phyloP scores from a whole-genome alignment of 2,888 invertebrate species.

The Pristionchus exspectatus region DNA sequence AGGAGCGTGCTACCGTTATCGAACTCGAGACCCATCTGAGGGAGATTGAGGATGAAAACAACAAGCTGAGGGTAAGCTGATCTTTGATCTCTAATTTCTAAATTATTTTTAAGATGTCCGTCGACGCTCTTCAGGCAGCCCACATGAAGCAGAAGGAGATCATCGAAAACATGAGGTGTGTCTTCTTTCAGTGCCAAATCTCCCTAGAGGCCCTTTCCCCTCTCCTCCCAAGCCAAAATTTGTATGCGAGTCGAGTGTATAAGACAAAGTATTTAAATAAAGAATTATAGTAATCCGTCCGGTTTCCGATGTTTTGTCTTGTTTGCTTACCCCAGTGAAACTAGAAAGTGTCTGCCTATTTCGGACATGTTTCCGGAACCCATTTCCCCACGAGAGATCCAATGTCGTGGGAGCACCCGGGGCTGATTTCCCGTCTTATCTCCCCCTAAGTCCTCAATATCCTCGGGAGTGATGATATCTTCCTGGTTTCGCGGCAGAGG shows the following conservation, averaged over 20 bases:
- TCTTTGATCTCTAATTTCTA: background rate
- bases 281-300: background rate
- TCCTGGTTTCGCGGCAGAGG: background rate
- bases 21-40: background rate
- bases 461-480: background rate
- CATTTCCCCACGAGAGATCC: background rate
- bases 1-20: background rate
- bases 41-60: constrained; percentile 34
- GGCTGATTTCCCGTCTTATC: background rate
- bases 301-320: constrained; percentile 6
- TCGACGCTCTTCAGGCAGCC: constrained; percentile 25
- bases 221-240: too few species aligned
- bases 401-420: background rate
- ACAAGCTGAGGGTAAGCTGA: background rate
- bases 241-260: too few species aligned
- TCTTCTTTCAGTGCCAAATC: too few species aligned
- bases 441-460: background rate
- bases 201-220: too few species aligned
- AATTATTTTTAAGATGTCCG: background rate
- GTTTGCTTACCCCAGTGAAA: background rate
- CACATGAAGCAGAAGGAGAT: constrained; percentile 54
- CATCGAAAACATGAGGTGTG: constrained; percentile 55
- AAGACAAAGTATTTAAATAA: too few species aligned
- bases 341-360: background rate
- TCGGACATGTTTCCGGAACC: background rate